Base-by-base conservation (phyloP, 2,797 vertebrate genomes). In the Enteromius mattozi region DNA sequence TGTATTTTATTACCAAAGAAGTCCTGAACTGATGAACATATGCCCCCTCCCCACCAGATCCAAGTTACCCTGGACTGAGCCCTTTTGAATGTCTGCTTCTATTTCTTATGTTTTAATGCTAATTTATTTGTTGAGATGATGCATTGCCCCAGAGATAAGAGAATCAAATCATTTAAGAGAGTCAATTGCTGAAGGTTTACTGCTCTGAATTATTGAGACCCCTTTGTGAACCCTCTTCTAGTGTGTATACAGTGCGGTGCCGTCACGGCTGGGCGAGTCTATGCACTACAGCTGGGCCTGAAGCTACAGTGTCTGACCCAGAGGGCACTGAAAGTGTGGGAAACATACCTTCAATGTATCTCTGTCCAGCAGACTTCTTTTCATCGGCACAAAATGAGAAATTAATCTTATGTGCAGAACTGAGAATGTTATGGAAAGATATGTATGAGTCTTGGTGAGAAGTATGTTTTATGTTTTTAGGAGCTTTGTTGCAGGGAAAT, bases 241-340 rank as follows among this genome's bases (percentile, higher is more conserved):
- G 24, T 63, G 49, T 80, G 74, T 42, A 68, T 78, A 70, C 47
- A 75, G 24, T 86, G 81, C 13, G 35, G 75, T 75, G 69, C 33
- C 24, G n/a, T 82, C 80, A 84, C 19, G 56, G 30, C 56, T 54
- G 40, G 61, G 40, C 81, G 78, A 85, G 80, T 86, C 83, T 40
- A 85, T 65, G 61, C 54, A 51, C 45, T 86, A 71, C 84, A 78
- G 79, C 76, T 87, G 68, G 40, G 82, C 79, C 84, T 84, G 72
- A 82, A 85, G 83, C 70, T 81, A 33, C 19, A 37, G 79, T 63
- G 69, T 86, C 5, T 85, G 83, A 86, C 77, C 71, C 56, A 79
- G 69, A 76, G 61, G 35, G 68, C 79, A 86, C 16, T 37, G 27
- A 59, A 81, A 81, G 78, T 83, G 74, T 86, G 69, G 80, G 79